phyloP scores from a whole-genome alignment of 2,797 vertebrate genomes.

The Erithacus rubecula region DNA sequence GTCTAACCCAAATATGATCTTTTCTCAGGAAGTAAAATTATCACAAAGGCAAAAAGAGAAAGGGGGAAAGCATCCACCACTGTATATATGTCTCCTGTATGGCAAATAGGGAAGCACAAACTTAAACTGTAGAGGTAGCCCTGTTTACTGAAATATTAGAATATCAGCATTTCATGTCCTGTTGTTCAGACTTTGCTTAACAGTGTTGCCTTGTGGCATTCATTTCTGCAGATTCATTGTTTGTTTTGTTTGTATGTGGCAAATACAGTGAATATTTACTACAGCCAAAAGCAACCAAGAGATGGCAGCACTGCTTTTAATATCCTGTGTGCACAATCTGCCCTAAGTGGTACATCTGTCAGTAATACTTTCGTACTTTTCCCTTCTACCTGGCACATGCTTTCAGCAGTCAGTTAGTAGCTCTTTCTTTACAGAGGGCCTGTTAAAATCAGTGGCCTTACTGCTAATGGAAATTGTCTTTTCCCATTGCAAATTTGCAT shows the following conservation, averaged over 20 bases:
- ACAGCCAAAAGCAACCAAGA: constrained; percentile 31
- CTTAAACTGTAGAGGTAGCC: not conserved
- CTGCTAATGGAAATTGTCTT: constrained; percentile 2
- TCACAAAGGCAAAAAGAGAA: not conserved
- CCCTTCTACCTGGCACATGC: not conserved
- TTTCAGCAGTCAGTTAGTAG: not conserved
- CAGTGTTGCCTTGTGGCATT: not conserved
- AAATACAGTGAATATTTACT: not conserved
- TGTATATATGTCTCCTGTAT: not conserved
- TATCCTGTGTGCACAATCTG: not conserved
- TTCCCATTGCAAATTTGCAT: not conserved
- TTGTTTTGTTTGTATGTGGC: not conserved
- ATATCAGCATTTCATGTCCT: not conserved
- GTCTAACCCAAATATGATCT: not conserved
- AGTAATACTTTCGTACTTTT: not conserved
- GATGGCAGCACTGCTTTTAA: constrained; percentile 72
- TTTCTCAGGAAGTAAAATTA: not conserved
- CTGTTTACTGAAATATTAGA: not conserved
- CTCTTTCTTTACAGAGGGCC: not conserved
- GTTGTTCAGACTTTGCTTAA: not conserved
- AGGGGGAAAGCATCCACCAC: fast-evolving
- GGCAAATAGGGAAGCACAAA: not conserved
- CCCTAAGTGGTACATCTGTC: not conserved
- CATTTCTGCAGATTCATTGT: not conserved
- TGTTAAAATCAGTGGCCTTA: not conserved